Base-by-base conservation (phyloP, 2,888 invertebrate genomes). In the Marasmarcha lunaedactyla region DNA sequence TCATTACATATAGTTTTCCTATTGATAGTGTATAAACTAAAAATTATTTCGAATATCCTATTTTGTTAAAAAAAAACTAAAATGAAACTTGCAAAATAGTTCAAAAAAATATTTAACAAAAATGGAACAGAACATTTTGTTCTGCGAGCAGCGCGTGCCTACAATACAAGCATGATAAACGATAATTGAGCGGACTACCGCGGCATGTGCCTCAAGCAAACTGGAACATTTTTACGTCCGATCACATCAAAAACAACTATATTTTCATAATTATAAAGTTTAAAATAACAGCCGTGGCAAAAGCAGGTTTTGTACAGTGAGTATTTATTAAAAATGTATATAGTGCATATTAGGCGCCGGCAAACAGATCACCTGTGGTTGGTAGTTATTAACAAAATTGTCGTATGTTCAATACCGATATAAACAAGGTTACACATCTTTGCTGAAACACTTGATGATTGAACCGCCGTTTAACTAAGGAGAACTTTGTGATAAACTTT, bases 141-240 rank as follows among this genome's bases (percentile, higher is more conserved):
- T 46, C 56, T 36, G 42, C 41, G 40, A 39, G 42, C 41, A 54
- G 64, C 71, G 63, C 71, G 71, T 66, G 71, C 65, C 56, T 42
- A 36, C 39, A 50, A 55, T 30, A 30, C 30, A 55, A 65, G 63
- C 65, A 53, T 65, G 65, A 56, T 57, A 45, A 52, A 54, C 50
- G 48, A 52, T 67, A 69, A 63, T 65, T 63, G 55, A 57, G 52
- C 46, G 55, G 11, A 52, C 59, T 54, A 51, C 55, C 44, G 49
- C 52, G 52, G 54, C 69, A 64, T 64, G 63, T 69, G 57, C 49
- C 52, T 38, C 50, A 43, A 43, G 39, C 43, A 44, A 52, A 46
- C 40, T 47, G 46, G 50, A 40, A 42, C 46, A 49, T 40, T 46
- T 48, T 45, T 47, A 43, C 39, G 35, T 13, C 13, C 12, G 5